Evolutionary conservation across 1,140 invertebrate species (phyloP).

Genomic region (Dendroctonus ponderosae): DNA sequence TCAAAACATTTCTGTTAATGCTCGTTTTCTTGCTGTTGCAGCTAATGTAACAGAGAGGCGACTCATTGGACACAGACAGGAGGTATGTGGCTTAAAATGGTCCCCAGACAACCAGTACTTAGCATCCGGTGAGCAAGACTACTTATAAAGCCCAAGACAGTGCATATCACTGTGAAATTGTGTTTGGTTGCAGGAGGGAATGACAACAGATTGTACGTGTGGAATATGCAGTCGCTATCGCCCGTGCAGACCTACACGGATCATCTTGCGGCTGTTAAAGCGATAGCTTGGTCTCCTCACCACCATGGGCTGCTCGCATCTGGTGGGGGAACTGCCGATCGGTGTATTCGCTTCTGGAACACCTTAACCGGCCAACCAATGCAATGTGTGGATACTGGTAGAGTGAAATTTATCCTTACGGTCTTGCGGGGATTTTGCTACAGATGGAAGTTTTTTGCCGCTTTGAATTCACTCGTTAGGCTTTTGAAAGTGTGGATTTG

Average conservation of each 20-base stretch:
- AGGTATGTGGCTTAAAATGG: constrained; percentile 99
- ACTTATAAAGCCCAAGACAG: neutral
- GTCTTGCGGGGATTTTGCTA: too few species aligned
- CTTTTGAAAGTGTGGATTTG: too few species aligned
- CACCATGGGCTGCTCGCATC: constrained; percentile 97
- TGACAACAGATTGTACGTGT: constrained; percentile 97
- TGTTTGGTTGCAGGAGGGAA: constrained; percentile 74
- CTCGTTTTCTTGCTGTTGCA: constrained; percentile 36
- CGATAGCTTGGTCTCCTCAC: constrained; percentile 99
- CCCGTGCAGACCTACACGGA: constrained; percentile 97
- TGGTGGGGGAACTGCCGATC: constrained; percentile 97
- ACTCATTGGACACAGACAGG: constrained; percentile 91
- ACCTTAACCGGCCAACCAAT: constrained; percentile 98
- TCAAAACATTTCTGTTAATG: constrained; percentile 1
- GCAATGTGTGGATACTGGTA: constrained; percentile 95
- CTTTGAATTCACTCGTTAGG: too few species aligned
- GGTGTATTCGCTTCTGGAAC: constrained; percentile 99
- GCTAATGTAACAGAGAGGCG: constrained; percentile 71
- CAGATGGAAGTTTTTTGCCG: too few species aligned
- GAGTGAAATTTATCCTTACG: too few species aligned
- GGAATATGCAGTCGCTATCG: constrained; percentile 87
- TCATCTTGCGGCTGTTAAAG: constrained; percentile 97
- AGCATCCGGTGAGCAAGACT: constrained; percentile 63
- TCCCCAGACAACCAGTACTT: constrained; percentile 98
- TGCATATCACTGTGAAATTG: neutral